phyloP scores from a whole-genome alignment of 1,140 invertebrate genomes.

The Tetragnatha versicolor region DNA sequence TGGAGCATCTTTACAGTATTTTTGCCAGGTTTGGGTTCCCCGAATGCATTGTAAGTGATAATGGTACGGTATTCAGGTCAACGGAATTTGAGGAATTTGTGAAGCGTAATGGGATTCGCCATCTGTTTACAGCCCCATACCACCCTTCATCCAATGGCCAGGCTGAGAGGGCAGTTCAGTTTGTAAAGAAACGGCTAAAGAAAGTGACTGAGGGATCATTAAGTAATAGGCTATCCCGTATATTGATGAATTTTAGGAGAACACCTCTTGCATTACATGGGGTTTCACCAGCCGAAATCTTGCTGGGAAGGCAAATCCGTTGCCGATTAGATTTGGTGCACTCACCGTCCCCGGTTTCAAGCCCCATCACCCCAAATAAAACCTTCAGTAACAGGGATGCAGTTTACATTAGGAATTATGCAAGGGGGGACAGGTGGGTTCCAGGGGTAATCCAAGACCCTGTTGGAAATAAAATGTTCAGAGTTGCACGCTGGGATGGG shows the following conservation, averaged over 20 bases:
- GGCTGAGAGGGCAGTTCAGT: slow-evolving; percentile 54
- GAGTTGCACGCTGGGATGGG: background rate
- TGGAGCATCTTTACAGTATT: background rate
- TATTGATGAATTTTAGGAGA: slow-evolving; percentile 3
- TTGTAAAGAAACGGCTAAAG: background rate
- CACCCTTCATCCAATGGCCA: slow-evolving; percentile 60
- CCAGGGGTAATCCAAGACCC: background rate
- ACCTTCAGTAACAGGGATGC: background rate
- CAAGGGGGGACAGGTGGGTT: background rate
- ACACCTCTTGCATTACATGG: background rate
- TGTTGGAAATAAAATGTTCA: background rate
- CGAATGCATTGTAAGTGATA: slow-evolving; percentile 61
- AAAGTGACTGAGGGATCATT: background rate
- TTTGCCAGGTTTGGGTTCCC: slow-evolving; percentile 61
- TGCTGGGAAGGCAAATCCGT: slow-evolving; percentile 3
- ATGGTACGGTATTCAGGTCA: slow-evolving; percentile 63
- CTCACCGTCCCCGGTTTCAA: background rate
- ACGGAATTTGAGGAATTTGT: slow-evolving; percentile 37
- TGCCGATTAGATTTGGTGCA: slow-evolving; percentile 4
- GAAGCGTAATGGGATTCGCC: slow-evolving; percentile 54
- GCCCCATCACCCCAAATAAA: too few relatives aligned
- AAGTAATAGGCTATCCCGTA: background rate
- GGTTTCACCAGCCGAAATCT: slow-evolving; percentile 2
- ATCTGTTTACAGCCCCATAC: slow-evolving; percentile 57
- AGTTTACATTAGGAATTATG: background rate